phyloP scores from a whole-genome alignment of 1,140 invertebrate genomes.

The Drosophila baimaii region DNA sequence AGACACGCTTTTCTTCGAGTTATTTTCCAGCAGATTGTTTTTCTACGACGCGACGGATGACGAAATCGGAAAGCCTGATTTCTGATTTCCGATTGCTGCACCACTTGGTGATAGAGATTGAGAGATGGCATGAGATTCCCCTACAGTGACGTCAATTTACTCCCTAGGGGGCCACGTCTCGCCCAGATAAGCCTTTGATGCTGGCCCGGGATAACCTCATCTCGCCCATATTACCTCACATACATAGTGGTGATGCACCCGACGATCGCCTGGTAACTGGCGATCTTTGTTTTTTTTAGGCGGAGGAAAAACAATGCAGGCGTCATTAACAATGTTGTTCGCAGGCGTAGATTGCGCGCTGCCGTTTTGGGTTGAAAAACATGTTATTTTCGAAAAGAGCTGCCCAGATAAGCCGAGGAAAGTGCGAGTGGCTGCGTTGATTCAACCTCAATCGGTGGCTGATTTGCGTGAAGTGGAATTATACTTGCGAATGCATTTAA shows the following conservation, averaged over 20 bases:
- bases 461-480: neutral
- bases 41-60: constrained; percentile 41
- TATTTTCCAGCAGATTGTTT: constrained; percentile 56
- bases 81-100: constrained; percentile 44
- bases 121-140: constrained; percentile 19
- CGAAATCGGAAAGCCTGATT: constrained; percentile 54
- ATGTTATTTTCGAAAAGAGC: constrained; percentile 68
- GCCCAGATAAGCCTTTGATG: constrained; percentile 52
- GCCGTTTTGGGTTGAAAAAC: constrained; percentile 68
- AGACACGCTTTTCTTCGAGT: constrained; percentile 14
- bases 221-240: constrained; percentile 10
- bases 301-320: constrained; percentile 47
- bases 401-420: constrained; percentile 61
- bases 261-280: constrained; percentile 58
- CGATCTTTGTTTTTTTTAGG: constrained; percentile 30
- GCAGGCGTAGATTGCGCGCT: constrained; percentile 30
- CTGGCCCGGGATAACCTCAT: constrained; percentile 9
- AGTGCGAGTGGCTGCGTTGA: constrained; percentile 57
- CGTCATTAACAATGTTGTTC: constrained; percentile 65
- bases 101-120: constrained; percentile 24
- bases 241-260: constrained; percentile 11
- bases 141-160: constrained; percentile 58
- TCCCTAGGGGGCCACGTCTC: constrained; percentile 49
- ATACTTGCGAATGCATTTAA: neutral
- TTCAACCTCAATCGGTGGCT: constrained; percentile 38